Percentiles rank a stretch among this genome's conserved stretches.
Evolutionary conservation across 2,113 vertebrate species (phyloP).

Genomic region (Xenotilapia longispinis): DNA sequence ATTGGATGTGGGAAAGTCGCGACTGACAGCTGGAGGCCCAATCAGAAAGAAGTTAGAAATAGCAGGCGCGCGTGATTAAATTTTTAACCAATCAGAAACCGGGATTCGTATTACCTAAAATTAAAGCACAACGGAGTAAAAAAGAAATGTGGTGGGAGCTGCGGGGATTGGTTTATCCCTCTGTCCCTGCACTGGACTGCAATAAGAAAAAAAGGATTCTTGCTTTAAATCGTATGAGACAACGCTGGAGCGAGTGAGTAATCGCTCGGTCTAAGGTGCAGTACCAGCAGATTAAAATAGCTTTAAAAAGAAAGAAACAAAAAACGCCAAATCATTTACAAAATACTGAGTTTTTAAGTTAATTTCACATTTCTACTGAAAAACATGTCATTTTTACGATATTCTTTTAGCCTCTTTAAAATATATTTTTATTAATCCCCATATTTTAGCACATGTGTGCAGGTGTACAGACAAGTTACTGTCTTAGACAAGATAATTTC

Average conservation of each 20-base stretch:
- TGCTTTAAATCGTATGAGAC: background rate
- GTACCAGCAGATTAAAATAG: background rate
- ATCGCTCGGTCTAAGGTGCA: background rate
- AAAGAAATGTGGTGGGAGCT: background rate
- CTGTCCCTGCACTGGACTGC: background rate
- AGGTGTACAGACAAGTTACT: background rate
- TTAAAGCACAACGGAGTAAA: slow-evolving; percentile 1
- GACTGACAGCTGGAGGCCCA: slow-evolving; percentile 5
- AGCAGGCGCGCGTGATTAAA: background rate
- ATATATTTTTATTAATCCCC: background rate
- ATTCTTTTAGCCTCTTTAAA: background rate
- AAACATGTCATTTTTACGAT: background rate
- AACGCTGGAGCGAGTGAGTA: background rate
- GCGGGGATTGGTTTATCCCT: background rate
- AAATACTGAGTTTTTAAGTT: background rate
- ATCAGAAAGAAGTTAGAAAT: background rate
- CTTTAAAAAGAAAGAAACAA: background rate
- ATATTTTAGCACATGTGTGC: background rate
- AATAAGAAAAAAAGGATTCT: background rate
- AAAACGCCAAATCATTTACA: background rate
- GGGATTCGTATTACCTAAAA: background rate
- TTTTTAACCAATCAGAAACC: background rate
- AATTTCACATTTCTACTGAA: background rate
- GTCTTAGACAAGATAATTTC: background rate
- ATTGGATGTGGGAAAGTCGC: slow-evolving; percentile 2